Evolutionary conservation across 2,797 vertebrate genomes (phyloP).

Genomic region (Pantherophis vulpinus): DNA sequence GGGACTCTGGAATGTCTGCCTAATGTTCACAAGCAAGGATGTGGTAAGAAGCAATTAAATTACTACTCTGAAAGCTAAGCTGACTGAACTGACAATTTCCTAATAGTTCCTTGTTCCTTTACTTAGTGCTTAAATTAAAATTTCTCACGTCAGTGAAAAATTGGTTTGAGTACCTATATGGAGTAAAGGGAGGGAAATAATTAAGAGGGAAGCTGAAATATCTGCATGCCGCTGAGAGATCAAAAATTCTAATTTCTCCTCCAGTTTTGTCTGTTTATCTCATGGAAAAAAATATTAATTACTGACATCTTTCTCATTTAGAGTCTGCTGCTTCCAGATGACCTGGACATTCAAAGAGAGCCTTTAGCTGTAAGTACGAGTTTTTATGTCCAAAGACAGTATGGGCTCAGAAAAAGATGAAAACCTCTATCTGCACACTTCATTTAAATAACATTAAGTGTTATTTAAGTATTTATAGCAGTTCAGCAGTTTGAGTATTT

Average conservation of each 20-base stretch:
- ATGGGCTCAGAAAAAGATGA: neutral
- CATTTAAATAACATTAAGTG: neutral
- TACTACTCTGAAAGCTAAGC: neutral
- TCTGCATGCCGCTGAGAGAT: neutral
- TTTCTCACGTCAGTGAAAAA: neutral
- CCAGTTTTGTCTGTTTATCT: neutral
- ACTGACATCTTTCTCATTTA: neutral
- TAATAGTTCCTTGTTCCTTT: neutral
- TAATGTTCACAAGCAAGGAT: conserved; percentile 68
- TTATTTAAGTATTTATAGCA: neutral
- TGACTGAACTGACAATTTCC: neutral
- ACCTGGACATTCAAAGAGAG: neutral
- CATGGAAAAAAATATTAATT: neutral
- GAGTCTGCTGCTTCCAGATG: neutral
- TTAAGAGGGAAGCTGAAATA: neutral
- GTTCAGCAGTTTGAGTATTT: neutral
- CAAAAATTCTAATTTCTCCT: neutral
- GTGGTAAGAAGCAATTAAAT: conserved; percentile 60
- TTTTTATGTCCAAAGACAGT: neutral
- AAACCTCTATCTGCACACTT: neutral
- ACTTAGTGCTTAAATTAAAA: neutral
- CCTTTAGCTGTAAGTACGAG: neutral
- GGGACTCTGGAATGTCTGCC: conserved; percentile 73
- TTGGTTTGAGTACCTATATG: neutral
- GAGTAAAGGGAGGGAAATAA: neutral